Evolutionary conservation across 2,888 invertebrate genomes (phyloP).

Genomic region (Vanessa cardui): DNA sequence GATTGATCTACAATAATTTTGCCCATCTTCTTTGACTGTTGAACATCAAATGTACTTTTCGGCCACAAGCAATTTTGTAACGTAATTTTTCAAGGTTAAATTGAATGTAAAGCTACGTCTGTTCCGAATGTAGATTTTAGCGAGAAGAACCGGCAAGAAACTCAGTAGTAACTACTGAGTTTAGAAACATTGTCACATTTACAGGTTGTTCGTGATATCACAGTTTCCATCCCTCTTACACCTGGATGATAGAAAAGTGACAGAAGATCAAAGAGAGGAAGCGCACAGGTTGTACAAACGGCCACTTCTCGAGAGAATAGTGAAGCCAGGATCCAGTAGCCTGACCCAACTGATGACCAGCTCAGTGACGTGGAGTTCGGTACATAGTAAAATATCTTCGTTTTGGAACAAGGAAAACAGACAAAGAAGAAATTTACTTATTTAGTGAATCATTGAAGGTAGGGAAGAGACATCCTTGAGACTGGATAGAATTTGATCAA

Average conservation of each 20-base stretch:
- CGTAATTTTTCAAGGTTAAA: no score
- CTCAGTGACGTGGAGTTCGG: conserved; percentile 60
- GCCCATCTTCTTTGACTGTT: no score
- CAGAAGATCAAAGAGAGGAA: conserved; percentile 84
- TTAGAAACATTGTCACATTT: conserved; percentile 44
- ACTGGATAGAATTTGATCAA: background rate
- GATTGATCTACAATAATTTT: no score
- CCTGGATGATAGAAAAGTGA: conserved; percentile 88
- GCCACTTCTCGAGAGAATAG: conserved; percentile 81
- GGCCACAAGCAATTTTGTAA: no score
- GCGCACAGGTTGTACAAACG: conserved; percentile 84
- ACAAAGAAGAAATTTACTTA: conserved; percentile 55
- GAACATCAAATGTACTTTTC: no score
- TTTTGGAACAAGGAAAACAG: conserved; percentile 57
- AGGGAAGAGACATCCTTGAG: background rate
- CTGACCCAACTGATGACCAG: conserved; percentile 60
- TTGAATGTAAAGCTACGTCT: no score
- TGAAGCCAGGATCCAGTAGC: conserved; percentile 56
- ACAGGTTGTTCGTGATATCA: conserved; percentile 88
- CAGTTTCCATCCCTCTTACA: conserved; percentile 86
- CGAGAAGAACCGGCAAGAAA: no score
- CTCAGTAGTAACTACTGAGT: no score
- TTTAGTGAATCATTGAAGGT: conserved; percentile 34
- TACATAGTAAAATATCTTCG: conserved; percentile 59
- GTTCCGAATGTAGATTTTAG: no score